Conservation (phyloP, 2,888 invertebrate species). For the Mythimna lalbum region DNA sequence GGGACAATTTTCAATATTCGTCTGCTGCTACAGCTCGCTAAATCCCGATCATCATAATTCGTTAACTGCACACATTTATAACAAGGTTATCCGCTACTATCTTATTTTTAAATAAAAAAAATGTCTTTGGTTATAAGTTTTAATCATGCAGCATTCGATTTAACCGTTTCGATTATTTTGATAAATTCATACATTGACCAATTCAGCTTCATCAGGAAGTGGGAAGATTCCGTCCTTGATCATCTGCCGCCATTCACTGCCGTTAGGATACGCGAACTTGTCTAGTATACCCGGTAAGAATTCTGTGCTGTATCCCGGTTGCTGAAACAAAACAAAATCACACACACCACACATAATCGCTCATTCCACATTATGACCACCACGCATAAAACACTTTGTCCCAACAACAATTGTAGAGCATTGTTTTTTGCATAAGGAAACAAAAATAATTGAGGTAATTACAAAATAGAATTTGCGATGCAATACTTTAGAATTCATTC, state of each 20-base stretch:
- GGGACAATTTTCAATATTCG: too few relatives aligned
- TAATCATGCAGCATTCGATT: slow-evolving; percentile 4
- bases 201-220: slow-evolving; percentile 86
- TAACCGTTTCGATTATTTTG: background rate
- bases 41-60: too few relatives aligned
- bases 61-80: too few relatives aligned
- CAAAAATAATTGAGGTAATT: too few relatives aligned
- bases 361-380: background rate
- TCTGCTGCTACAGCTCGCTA: too few relatives aligned
- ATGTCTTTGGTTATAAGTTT: background rate
- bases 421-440: too few relatives aligned
- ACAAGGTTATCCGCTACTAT: background rate
- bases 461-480: too few relatives aligned
- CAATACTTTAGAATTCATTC: too few relatives aligned
- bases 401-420: too few relatives aligned
- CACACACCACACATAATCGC: too few relatives aligned
- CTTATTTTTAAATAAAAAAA: slow-evolving; percentile 2
- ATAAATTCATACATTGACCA: slow-evolving; percentile 73
- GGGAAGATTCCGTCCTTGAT: slow-evolving; percentile 91
- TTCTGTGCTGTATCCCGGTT: slow-evolving; percentile 95
- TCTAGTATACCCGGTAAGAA: slow-evolving; percentile 93
- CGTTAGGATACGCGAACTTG: slow-evolving; percentile 94
- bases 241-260: slow-evolving; percentile 94
- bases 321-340: slow-evolving; percentile 82
- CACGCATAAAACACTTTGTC: too few relatives aligned